Base-by-base conservation (phyloP, 2,113 vertebrate genomes). In the Casuarius casuarius region DNA sequence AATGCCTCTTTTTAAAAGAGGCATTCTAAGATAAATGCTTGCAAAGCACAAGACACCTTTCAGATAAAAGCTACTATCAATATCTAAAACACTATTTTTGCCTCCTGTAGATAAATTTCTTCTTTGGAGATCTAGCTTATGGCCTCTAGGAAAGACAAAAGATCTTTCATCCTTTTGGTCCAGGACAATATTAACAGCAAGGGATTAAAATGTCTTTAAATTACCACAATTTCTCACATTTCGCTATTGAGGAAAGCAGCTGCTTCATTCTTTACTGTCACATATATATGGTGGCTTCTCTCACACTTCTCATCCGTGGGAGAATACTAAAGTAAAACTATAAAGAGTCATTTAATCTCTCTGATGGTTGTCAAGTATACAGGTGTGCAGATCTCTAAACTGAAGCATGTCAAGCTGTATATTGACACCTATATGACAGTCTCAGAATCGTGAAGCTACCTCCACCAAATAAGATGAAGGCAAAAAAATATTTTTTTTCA, bases 211-310 rank as follows among this genome's bases (percentile, higher is more conserved):
- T 48, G 5, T 28, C 79, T 74, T 17, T 63, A 65, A 86, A 71
- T 68, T 77, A 78, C 28, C 0, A 0, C 28, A 68, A 65, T 17
- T 0, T 0, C 16, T 84, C 38, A 56, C 31, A 77, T 75, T 84
- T 71, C 22, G 16, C 31, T 63, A 16, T 17, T 31, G 65, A 77
- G 56, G 38, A 83, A 71, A 77, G 63, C 82, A 33, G 11, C 67
- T 95, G n/a, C 38, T 94, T 82, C 74, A 33, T 76, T 94, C 33
- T 83, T 75, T 76, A 17, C 33, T 35, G 58, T 49, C 77, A 82
- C 74, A 62, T 65, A 40, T 51, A 12, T 38, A 56, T 1, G 1
- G 14, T 48, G 42, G 35, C 35, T 90, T 76, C 21, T 72, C 56
- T 85, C 58, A 73, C 46, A 54, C 20, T 29, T 72, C 62, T 82